These are phyloP conservation scores for Pogonus chalceus DNA, from an alignment of 1,140 invertebrate species.

Conservation along the genomic window DNA sequence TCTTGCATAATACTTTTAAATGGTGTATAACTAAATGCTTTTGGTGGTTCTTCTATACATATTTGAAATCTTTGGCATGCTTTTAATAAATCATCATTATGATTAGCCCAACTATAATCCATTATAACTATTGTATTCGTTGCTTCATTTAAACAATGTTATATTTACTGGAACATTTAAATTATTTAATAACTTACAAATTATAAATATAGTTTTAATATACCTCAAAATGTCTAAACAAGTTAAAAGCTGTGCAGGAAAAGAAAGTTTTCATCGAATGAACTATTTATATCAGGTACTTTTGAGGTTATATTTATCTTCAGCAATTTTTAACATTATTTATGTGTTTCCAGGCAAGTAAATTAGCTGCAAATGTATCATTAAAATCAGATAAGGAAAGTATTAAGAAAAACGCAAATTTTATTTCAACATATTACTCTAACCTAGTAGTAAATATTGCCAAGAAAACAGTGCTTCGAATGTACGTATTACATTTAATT, in stretches of 20 bases:
- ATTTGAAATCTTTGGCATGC: conserved; percentile 1
- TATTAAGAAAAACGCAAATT: conserved; percentile 22
- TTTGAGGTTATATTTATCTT: conserved; percentile 12
- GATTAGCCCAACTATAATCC: not conserved
- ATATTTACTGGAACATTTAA: not conserved
- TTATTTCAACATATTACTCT: conserved; percentile 36
- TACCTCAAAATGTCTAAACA: not conserved
- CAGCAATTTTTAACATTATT: not conserved
- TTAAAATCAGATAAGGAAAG: conserved; percentile 18
- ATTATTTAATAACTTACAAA: not conserved
- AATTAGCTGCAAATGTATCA: conserved; percentile 28
- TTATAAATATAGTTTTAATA: not conserved
- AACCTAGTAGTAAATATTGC: conserved; percentile 41
- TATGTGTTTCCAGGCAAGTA: conserved; percentile 37
- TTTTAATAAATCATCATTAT: not conserved
- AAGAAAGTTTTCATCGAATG: conserved; percentile 44
- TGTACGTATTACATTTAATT: conserved; percentile 37
- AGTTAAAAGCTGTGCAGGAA: conserved; percentile 25
- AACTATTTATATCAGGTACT: conserved; percentile 46
- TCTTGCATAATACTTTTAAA: conserved; percentile 25
- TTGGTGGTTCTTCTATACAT: conserved; percentile 13
- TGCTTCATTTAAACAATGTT: no score
- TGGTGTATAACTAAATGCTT: conserved; percentile 21
- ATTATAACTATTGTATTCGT: no score
- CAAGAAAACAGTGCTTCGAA: conserved; percentile 45